A percentile compares a stretch with the other conserved stretches of the same genome.
Evolutionary conservation across 2,113 vertebrate genomes (phyloP).

Genomic region (Scartelaos histophorus): DNA sequence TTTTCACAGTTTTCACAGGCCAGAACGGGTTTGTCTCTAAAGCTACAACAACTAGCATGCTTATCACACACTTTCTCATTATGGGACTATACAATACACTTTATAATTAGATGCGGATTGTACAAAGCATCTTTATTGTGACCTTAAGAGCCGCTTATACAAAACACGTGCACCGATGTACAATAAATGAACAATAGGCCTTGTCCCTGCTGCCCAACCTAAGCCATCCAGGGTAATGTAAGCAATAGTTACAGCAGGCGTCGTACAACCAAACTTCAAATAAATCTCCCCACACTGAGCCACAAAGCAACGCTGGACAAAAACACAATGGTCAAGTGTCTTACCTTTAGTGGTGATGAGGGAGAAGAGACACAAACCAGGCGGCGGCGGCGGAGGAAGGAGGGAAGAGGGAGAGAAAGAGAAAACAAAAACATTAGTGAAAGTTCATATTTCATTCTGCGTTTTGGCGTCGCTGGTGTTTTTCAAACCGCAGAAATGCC

Average conservation of each 20-base stretch:
- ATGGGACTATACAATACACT: too few species aligned
- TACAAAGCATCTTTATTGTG: too few species aligned
- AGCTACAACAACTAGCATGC: too few species aligned
- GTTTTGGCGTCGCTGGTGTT: background rate
- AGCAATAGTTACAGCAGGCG: too few species aligned
- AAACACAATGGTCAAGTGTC: background rate
- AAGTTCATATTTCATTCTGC: background rate
- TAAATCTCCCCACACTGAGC: background rate
- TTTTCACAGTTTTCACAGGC: too few species aligned
- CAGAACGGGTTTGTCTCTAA: too few species aligned
- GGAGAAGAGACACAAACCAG: background rate
- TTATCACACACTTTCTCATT: too few species aligned
- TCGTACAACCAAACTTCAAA: background rate
- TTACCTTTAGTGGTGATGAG: background rate
- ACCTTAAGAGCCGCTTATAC: too few species aligned
- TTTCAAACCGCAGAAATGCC: background rate
- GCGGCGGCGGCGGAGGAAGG: background rate
- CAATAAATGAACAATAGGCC: background rate
- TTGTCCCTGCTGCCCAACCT: too few species aligned
- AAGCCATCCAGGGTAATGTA: too few species aligned
- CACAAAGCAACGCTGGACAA: background rate
- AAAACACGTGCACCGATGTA: too few species aligned
- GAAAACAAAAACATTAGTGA: constrained; percentile 1
- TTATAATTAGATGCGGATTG: too few species aligned
- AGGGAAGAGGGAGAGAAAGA: background rate